Base-by-base conservation (phyloP, 2,888 invertebrate species). In the Orthosia cruda region DNA sequence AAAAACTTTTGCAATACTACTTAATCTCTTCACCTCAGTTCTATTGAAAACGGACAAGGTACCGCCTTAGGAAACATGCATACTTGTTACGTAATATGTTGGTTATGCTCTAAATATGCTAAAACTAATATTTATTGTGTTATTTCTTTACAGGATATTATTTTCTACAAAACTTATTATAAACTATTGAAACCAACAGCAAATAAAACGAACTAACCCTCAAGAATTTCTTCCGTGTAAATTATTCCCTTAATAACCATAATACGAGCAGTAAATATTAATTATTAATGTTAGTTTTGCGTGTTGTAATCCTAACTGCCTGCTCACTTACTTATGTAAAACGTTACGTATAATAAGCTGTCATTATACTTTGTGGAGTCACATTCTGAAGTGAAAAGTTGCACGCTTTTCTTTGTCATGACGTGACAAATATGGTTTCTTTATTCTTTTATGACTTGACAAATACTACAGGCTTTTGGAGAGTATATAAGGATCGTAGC, bases 251-350 rank as follows among this genome's bases (percentile, higher is more conserved):
- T 55, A 54, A 82, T 85, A 73, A 83, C 40, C 77, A 74, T 84
- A 77, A 58, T 64, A 62, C 15, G 58, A 12, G 45, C 65, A 47
- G 76, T 85, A 76, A 85, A 83, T 81, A 81, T 61, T 52, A 71
- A 64, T 85, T 68, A 85, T 78, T 58, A 85, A 85, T 86, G 81
- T 76, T 81, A 13, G 71, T 54, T 70, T 85, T 63, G 79, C 85
- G 77, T 85, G 86, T 50, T 45, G 47, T 67, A 67, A 73, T 57
- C 54, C 58, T 0, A 57, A 49, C 16, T 47, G 49, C n/a, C 45
- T n/a, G 49, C 13, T 66, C 40, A 62, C 52, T 52, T 64, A 45
- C 26, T 4, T 74, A 55, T 69, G 71, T 77, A 50, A 26, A 45
- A 75, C 49, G 11, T 7, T 23, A 23, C 3, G 54, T 23, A n/a